Conservation (phyloP, 2,888 invertebrate species). For the Neoascia interrupta region DNA sequence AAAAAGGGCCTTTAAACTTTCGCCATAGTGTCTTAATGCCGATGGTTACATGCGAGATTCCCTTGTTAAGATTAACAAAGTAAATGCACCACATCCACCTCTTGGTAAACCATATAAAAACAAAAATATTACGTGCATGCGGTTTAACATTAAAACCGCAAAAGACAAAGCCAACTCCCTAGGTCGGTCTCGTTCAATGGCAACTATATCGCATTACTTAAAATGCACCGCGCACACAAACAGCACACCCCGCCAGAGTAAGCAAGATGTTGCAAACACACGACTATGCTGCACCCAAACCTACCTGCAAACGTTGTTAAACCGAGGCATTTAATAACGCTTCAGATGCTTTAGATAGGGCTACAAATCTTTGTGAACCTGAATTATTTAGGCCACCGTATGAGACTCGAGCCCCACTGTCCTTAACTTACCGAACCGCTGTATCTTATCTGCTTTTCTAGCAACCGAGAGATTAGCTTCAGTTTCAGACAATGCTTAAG, state of each 20-base stretch:
- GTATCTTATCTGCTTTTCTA: no score
- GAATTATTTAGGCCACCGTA: constrained; percentile 2
- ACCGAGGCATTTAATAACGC: constrained; percentile 45
- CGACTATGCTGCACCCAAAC: constrained; percentile 15
- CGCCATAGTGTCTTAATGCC: no score
- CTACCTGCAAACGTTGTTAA: constrained; percentile 12
- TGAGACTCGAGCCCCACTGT: no score
- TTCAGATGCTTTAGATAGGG: constrained; percentile 34
- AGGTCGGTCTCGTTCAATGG: constrained; percentile 59
- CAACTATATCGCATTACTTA: constrained; percentile 50
- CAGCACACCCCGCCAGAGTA: constrained; percentile 15
- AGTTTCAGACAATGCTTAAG: background rate
- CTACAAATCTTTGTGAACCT: constrained; percentile 42
- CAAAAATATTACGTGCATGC: constrained; percentile 18
- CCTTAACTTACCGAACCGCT: no score
- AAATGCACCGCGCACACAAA: background rate
- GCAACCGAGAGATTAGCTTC: constrained; percentile 40
- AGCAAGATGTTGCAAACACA: constrained; percentile 43
- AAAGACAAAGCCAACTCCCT: constrained; percentile 49
- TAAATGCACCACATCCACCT: constrained; percentile 54
- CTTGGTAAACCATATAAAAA: constrained; percentile 5
- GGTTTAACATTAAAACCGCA: constrained; percentile 53
- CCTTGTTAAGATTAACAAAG: constrained; percentile 37
- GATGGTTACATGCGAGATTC: constrained; percentile 37
- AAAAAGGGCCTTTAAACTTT: no score